Conservation (phyloP, 2,113 vertebrate genomes). For the Carassius carassius region DNA sequence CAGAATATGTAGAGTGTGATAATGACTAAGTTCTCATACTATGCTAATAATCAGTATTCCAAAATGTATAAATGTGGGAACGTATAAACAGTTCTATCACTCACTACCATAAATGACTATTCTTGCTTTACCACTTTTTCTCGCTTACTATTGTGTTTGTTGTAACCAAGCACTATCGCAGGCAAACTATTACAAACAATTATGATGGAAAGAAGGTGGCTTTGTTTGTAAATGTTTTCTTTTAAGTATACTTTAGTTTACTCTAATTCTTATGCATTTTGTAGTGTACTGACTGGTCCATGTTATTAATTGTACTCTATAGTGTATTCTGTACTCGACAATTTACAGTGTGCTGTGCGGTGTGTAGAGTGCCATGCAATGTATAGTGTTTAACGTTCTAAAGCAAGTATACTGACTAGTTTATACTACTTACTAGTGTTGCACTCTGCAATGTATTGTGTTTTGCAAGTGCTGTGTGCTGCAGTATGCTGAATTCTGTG, state of each 20-base stretch:
- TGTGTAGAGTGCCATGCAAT: neutral
- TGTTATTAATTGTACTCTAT: neutral
- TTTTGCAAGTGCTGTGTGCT: neutral
- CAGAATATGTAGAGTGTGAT: neutral
- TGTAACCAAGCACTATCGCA: neutral
- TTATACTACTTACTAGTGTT: neutral
- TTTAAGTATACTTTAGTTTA: neutral
- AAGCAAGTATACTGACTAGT: neutral
- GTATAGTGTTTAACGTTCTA: neutral
- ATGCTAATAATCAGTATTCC: neutral
- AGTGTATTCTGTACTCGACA: neutral
- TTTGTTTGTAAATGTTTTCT: neutral
- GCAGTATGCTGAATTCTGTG: neutral
- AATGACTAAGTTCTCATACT: neutral
- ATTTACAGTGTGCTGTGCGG: neutral
- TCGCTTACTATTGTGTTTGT: constrained; percentile 6
- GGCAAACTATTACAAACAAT: neutral
- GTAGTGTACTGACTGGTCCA: neutral
- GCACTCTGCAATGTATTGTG: neutral
- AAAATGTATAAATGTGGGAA: neutral
- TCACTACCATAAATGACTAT: neutral
- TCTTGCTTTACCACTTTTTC: neutral
- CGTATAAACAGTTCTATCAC: neutral
- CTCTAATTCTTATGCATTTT: neutral
- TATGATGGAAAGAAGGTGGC: neutral